Percentiles rank a stretch among this genome's conserved stretches.
These are phyloP conservation scores for Zingel zingel DNA, from an alignment of 2,113 vertebrate species.

Conservation along the genomic window DNA sequence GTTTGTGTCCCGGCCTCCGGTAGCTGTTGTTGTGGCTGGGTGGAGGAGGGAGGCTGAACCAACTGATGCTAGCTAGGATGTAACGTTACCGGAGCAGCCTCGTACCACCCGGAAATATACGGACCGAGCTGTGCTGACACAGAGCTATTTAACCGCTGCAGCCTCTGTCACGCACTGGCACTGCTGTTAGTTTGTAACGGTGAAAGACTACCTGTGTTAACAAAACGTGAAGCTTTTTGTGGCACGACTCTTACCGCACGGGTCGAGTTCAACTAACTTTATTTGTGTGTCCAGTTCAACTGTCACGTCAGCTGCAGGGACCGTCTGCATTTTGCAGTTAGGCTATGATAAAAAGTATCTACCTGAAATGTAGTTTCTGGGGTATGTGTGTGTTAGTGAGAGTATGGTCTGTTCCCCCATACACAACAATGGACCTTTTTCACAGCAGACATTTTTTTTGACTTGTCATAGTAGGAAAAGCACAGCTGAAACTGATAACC, in stretches of 20 bases:
- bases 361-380: background rate
- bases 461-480: too few relatives aligned
- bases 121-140: constrained; percentile 52
- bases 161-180: background rate
- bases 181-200: background rate
- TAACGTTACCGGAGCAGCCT: constrained; percentile 47
- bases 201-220: background rate
- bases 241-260: background rate
- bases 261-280: background rate
- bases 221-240: fast-evolving
- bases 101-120: constrained; percentile 77
- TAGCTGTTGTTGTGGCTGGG: constrained; percentile 1
- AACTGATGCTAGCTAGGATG: constrained; percentile 43
- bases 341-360: background rate
- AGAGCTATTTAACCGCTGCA: constrained; percentile 13
- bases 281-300: background rate
- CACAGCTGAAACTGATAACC: too few relatives aligned
- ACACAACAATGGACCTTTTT: too few relatives aligned
- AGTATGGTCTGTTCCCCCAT: too few relatives aligned
- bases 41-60: constrained; percentile 29
- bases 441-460: too few relatives aligned
- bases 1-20: constrained; percentile 14
- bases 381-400: too few relatives aligned
- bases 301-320: constrained; percentile 36
- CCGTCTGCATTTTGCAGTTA: constrained; percentile 25